phyloP scores from a whole-genome alignment of 2,113 vertebrate species.

The Poecilia latipinna region DNA sequence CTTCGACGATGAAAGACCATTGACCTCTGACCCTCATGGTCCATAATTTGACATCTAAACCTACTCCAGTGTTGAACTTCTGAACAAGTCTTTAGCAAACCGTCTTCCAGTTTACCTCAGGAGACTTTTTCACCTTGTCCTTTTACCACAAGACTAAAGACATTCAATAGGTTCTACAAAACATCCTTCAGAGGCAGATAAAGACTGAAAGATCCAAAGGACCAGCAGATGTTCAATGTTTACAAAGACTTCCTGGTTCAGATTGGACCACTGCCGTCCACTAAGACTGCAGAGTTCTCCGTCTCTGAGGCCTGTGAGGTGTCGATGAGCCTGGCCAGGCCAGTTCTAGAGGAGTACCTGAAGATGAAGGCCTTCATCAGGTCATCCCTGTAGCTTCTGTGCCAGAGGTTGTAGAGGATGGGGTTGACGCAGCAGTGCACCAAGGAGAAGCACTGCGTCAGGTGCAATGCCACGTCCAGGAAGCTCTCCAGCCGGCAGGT shows the following conservation, averaged over 20 bases:
- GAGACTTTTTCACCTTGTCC: conserved; percentile 88
- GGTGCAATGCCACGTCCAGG: conserved; percentile 83
- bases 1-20: neutral
- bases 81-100: no score
- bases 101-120: conserved; percentile 25
- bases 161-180: conserved; percentile 92
- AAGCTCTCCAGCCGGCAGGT: conserved; percentile 88
- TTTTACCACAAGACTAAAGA: conserved; percentile 92
- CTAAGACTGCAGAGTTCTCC: conserved; percentile 65
- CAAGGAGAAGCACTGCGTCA: conserved; percentile 90
- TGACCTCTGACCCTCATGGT: neutral
- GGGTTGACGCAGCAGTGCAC: conserved; percentile 92
- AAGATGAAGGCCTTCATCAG: conserved; percentile 95
- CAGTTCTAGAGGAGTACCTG: conserved; percentile 91
- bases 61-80: neutral
- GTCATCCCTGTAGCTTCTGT: conserved; percentile 88
- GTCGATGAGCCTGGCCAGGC: conserved; percentile 88
- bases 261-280: neutral
- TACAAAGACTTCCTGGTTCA: no score
- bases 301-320: conserved; percentile 85
- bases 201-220: no score
- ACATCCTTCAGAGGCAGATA: conserved; percentile 53
- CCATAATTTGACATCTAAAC: neutral
- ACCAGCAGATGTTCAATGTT: no score
- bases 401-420: conserved; percentile 89